These are phyloP conservation scores for Phataginus tricuspis DNA, from an alignment of 2,797 vertebrate genomes.

Conservation along the genomic window DNA sequence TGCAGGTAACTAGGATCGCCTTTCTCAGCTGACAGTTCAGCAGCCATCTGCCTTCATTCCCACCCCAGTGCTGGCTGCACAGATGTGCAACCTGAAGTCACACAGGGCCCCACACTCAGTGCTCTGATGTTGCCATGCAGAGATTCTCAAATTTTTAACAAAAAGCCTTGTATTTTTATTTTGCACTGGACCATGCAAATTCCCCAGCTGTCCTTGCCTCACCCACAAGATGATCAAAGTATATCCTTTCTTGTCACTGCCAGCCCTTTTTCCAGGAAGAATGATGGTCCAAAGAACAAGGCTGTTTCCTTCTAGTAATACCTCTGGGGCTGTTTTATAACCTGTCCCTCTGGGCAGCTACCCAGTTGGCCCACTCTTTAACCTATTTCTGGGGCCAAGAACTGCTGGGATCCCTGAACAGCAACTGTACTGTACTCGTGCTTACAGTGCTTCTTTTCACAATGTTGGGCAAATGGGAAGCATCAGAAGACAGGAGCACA, in stretches of 20 bases:
- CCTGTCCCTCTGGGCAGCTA: slow-evolving; percentile 20
- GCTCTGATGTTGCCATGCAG: neutral
- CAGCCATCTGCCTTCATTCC: neutral
- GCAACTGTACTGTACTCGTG: neutral
- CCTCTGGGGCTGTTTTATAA: neutral
- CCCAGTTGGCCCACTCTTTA: slow-evolving; percentile 53
- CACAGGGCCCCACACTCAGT: neutral
- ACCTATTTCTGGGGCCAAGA: slow-evolving; percentile 56
- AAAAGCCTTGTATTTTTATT: neutral
- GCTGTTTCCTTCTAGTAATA: neutral
- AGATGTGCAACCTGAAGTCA: neutral
- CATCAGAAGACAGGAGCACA: neutral
- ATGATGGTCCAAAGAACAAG: neutral
- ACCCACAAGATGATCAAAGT: neutral
- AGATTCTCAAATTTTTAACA: neutral
- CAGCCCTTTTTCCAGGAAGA: neutral
- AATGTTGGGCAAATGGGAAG: neutral
- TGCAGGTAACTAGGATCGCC: neutral
- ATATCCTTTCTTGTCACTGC: neutral
- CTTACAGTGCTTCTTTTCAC: neutral
- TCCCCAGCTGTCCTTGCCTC: neutral
- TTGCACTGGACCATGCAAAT: neutral
- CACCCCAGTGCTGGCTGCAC: neutral
- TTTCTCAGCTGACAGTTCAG: neutral
- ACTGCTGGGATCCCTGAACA: neutral